Base-by-base conservation (phyloP, 2,113 vertebrate genomes). In the Vicugna pacos region DNA sequence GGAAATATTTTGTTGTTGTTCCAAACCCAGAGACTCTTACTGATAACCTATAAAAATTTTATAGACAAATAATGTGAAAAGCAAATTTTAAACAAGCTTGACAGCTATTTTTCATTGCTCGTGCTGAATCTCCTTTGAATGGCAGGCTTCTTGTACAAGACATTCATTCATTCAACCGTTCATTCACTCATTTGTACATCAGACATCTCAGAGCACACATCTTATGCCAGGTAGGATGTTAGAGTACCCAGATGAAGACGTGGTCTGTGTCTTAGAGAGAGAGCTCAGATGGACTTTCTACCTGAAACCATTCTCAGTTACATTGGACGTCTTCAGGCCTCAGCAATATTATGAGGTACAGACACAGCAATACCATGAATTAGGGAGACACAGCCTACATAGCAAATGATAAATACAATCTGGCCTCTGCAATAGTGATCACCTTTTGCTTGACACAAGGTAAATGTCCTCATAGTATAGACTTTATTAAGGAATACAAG, bases 81-180 rank as follows among this genome's bases (percentile, higher is more conserved):
- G 60, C 46, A 89, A 64, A 89, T 60, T 86, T 85, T 75, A 88
- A 94, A 85, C 54, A 93, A 91, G 16, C 4, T 67, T 67, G 42
- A 56, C 15, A 70, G 32, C 42, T 64, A 4, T n/a, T 93, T 95
- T 93, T 67, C n/a, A 56, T 28, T 77, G 38, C 28, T 90, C 30
- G 65, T 9, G 48, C 42, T 15, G 30, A 94, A 15, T 8, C 26
- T 67, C 26, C 30, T 91, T 32, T 93, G 48, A 77, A 58, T 0
- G 19, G 32, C 5, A 48, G 32, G 26, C 24, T 80, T 22, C 65
- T 17, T 38, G 32, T 42, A 58, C 69, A 54, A 87, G 67, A 83
- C 20, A 62, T 60, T 42, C 54, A 83, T 22, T 79, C 54, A 62
- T 38, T 52, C 26, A 65, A 15, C 50, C 17, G 50, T 7, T 56